Percentiles rank a stretch among this genome's conserved stretches.
phyloP scores from a whole-genome alignment of 2,113 vertebrate species.

The Menura novaehollandiae region DNA sequence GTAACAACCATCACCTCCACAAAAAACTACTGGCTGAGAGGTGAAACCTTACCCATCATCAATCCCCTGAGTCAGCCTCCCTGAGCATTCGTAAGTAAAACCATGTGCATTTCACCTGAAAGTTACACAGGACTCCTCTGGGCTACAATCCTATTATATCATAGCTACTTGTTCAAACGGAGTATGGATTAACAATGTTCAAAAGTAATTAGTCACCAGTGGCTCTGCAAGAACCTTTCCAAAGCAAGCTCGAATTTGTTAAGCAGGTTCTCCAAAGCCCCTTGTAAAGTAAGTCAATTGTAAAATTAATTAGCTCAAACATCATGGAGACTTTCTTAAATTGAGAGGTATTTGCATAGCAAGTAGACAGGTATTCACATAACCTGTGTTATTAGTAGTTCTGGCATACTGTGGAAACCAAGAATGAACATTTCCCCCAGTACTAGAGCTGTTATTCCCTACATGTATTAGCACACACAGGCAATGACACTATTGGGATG shows the following conservation, averaged over 20 bases:
- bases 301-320: conserved; percentile 11
- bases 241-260: conserved; percentile 2
- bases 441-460: background rate
- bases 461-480: fast-evolving
- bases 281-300: background rate
- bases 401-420: background rate
- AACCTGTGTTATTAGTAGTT: background rate
- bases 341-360: background rate
- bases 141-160: background rate
- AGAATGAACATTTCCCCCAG: background rate
- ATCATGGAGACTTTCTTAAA: background rate
- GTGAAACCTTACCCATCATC: background rate
- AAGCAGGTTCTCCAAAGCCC: background rate
- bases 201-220: conserved; percentile 1
- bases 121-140: background rate
- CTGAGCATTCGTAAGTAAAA: background rate
- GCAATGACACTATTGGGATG: background rate
- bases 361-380: background rate
- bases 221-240: background rate
- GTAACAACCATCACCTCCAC: background rate
- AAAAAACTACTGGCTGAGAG: background rate
- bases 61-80: background rate
- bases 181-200: conserved; percentile 3
- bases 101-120: background rate
- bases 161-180: background rate